Evolutionary conservation across 1,140 invertebrate species (phyloP).

Genomic region (Nixonia krombeini): DNA sequence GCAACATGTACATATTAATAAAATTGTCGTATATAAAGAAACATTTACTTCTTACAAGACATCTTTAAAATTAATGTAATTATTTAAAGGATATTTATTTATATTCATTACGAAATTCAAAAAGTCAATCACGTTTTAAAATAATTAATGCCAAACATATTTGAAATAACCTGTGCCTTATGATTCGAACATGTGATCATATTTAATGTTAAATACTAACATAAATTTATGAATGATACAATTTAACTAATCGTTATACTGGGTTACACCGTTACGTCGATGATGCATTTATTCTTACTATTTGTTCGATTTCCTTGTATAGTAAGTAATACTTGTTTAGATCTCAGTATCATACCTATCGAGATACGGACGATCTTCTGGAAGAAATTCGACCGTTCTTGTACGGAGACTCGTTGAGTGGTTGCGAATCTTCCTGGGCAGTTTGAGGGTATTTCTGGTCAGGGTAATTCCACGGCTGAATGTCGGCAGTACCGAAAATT

Average conservation of each 20-base stretch:
- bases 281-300: slow-evolving; percentile 27
- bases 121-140: too few relatives aligned
- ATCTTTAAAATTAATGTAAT: too few relatives aligned
- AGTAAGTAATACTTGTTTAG: background rate
- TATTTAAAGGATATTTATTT: too few relatives aligned
- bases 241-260: background rate
- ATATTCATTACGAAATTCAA: too few relatives aligned
- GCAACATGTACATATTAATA: too few relatives aligned
- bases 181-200: too few relatives aligned
- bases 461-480: slow-evolving; percentile 76
- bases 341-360: slow-evolving; percentile 27
- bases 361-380: slow-evolving; percentile 22
- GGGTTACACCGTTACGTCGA: slow-evolving; percentile 22
- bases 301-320: slow-evolving; percentile 9
- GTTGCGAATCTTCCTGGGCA: slow-evolving; percentile 59
- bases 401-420: slow-evolving; percentile 57
- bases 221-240: background rate
- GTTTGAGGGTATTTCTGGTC: slow-evolving; percentile 65
- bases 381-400: slow-evolving; percentile 54
- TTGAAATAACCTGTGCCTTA: too few relatives aligned
- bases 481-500: slow-evolving; percentile 76
- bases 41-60: too few relatives aligned
- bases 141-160: too few relatives aligned
- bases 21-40: too few relatives aligned
- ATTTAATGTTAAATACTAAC: too few relatives aligned